Base-by-base conservation (phyloP, 53 echinoderm and acorn worm species). In the Paracentrotus lividus region DNA sequence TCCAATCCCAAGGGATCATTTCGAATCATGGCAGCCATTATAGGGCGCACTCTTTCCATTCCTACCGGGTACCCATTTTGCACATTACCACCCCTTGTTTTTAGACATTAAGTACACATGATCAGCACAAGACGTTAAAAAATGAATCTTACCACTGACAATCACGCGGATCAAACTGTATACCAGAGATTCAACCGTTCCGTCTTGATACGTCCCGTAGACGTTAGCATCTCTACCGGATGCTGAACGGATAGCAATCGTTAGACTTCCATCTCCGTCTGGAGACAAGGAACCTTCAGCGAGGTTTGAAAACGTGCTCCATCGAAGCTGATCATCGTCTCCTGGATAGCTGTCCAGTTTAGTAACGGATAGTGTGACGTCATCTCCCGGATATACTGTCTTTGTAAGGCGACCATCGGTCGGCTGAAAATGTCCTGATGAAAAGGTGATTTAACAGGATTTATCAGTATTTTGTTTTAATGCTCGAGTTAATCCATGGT, bases 201-300 rank as follows among this genome's bases (percentile, higher is more conserved):
- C 38, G 86, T 31, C 2, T 56, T 55, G 36, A 56, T 29, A 55
- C 32, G 86, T 86, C 18, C 86, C 86, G 47, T 86, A 86, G 36
- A 86, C 34, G 27, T 86, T 27, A 34, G 34, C 57, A 27, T 86
- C 8, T 0, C 23, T 86, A 33, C 18, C 56, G 20, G 86, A 16
- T 34, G 86, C 86, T 5, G 86, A 53, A 27, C 34, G 54, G 38
- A 86, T 86, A 2, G 54, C 56, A 23, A 55, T 55, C 5, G 86
- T n/a, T 6, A 86, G 86, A 55, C 1, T 34, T 5, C 38, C 56
- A 38, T 86, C 56, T 6, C 86, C 56, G 5, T 34, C 56, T 49
- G 86, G 86, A 55, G 86, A 86, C 21, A 86, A 34, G 34, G 86
- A 86, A 55, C 86, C 86, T 54, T 86, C 86, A 18, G 86, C 86